A percentile compares a stretch with the other conserved stretches of the same genome.
Evolutionary conservation across 2,888 invertebrate genomes (phyloP).

Genomic region (Spisula solida): DNA sequence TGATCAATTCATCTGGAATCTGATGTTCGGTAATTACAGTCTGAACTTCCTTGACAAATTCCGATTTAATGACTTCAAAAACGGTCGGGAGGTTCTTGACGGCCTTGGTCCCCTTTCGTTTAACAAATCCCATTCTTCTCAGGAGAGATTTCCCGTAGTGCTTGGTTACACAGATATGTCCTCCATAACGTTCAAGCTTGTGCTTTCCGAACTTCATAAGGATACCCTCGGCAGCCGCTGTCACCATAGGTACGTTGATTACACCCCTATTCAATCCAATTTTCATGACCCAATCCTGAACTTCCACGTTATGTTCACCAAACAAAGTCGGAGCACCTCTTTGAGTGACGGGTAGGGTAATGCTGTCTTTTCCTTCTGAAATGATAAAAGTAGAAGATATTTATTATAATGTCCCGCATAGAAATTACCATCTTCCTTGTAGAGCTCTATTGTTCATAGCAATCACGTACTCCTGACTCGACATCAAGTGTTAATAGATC

Average conservation of each 20-base stretch:
- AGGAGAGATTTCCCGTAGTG: slow-evolving; percentile 52
- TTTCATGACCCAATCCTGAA: slow-evolving; percentile 32
- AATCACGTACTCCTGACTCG: too few relatives aligned
- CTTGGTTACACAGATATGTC: slow-evolving; percentile 57
- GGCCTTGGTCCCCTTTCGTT: slow-evolving; percentile 61
- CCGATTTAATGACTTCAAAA: slow-evolving; percentile 51
- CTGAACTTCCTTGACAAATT: slow-evolving; percentile 39
- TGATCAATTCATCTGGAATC: slow-evolving; percentile 59
- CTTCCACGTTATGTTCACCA: slow-evolving; percentile 22
- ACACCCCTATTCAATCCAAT: slow-evolving; percentile 28
- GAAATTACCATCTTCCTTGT: too few relatives aligned
- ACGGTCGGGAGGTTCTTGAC: slow-evolving; percentile 56
- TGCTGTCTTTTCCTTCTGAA: not conserved
- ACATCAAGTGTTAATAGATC: too few relatives aligned
- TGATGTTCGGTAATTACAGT: slow-evolving; percentile 38
- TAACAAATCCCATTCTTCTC: slow-evolving; percentile 58
- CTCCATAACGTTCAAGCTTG: slow-evolving; percentile 50
- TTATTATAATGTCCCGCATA: too few relatives aligned
- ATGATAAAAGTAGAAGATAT: too few relatives aligned
- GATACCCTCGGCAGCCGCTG: slow-evolving; percentile 49
- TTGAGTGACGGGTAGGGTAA: not conserved
- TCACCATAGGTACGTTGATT: slow-evolving; percentile 24
- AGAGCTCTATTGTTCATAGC: too few relatives aligned
- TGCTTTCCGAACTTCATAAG: slow-evolving; percentile 46
- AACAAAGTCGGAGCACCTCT: slow-evolving; percentile 41